Base-by-base conservation (phyloP, 2,113 vertebrate genomes). In the Caretta caretta region DNA sequence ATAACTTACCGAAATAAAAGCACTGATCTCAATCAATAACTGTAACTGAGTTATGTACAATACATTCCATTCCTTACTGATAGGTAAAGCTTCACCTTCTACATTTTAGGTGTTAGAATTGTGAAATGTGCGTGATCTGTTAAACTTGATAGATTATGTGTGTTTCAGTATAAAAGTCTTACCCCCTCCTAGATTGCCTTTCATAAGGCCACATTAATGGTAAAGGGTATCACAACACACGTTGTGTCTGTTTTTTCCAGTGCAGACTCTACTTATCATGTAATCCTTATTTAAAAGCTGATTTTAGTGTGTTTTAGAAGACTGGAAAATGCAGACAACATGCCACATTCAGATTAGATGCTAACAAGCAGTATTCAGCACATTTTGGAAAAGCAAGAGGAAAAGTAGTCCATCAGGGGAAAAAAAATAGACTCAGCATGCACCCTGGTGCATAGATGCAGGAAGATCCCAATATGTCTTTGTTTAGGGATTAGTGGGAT, bases 101-200 rank as follows among this genome's bases (percentile, higher is more conserved):
- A 12, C 25, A 65, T 69, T 53, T 89, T 89, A 51, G 62, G 83
- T 91, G 8, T 81, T 94, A 48, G 19, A 57, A 11, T 83, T 85
- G 87, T 90, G 35, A 13, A n/a, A 53, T 96, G 95, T 84, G 57
- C 79, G 35, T 79, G 79, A 93, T 11, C 79, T 78, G 29, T n/a
- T 83, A 95, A 78, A 14, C 3, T 83, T 75, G 94, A 54, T 7
- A 72, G 31, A 84, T 83, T 86, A 3, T 54, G 24, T 57, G 2
- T 87, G 17, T 62, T 72, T 86, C 48, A 31, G 1, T 56, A 50
- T 87, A 42, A 91, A 94, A 82, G 54, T 62, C 51, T 88, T 93
- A 62, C 4, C 54, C 94, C 57, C 94, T 54, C 25, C 31, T 91
- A 25, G 86, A 10, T 90, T 92, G 38, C 56, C 56, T 35, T 91